Evolutionary conservation across 1,140 invertebrate species (phyloP), one percentile per base, ranked within the genome.

Genomic region (Calephelis nemesis): DNA sequence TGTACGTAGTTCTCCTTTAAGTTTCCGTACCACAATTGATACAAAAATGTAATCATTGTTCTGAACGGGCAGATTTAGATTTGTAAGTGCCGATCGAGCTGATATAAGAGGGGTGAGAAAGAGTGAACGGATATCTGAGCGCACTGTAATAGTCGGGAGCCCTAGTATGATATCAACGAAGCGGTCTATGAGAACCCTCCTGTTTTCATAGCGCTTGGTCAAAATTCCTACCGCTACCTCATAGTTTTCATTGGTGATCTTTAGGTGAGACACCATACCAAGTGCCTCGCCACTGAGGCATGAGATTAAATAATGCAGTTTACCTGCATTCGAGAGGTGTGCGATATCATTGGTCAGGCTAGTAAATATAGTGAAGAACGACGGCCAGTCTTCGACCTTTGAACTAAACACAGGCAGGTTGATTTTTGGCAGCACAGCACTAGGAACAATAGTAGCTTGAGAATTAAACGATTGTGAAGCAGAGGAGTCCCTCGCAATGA

Each of bases 41-140:
- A 67, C 69, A 62, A 71, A 71, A 8, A 71, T 48, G 47, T 71
- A 71, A 47, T 71, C 65, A n/a, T 42, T 48, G 11, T 67, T 48
- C 19, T 47, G 47, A 7, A 71, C 63, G 13, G 69, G 69, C 13
- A 67, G 40, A 13, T 67, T 40, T n/a, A 71, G 12, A 39, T 67
- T 67, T 0, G 8, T 11, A 0, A 72, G 47, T 9, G 66, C 66
- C 1, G n/a, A 62, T 49, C 49, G 66, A 40, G 66, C 66, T 39
- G 45, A 68, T 7, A 49, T 49, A 1, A 68, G 19, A 7, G 64
- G 64, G 4, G 64, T 65, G 3, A 63, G 45, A 15, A 63, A 63
- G 0, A n/a, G 7, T 3, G 47, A 7, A 0, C 62, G 62, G 2
- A 65, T 65, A 4, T 49, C 7, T 12, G 64, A 65, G 1, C 64